These are phyloP conservation scores for Danio jaintianensis DNA, from an alignment of 2,797 vertebrate genomes.

Conservation along the genomic window DNA sequence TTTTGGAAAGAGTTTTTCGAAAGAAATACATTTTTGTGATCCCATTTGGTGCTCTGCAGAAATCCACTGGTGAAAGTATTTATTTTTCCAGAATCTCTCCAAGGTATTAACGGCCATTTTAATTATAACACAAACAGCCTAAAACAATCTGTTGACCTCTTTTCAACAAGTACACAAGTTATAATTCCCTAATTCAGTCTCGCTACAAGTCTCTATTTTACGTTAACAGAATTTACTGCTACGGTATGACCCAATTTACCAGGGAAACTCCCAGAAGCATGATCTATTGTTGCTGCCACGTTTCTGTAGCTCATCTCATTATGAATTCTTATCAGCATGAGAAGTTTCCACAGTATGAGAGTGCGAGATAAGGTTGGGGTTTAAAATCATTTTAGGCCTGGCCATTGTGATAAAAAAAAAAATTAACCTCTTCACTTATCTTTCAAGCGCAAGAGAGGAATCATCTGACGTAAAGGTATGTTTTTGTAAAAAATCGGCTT, in stretches of 20 bases:
- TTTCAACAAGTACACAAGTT: neutral
- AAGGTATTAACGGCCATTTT: neutral
- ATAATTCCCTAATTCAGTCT: neutral
- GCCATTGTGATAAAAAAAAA: conserved; percentile 22
- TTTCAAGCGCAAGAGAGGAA: neutral
- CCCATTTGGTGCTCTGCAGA: neutral
- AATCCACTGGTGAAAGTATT: neutral
- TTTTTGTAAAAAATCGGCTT: neutral
- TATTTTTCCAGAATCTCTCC: neutral
- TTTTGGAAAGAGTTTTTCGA: neutral
- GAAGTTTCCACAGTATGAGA: conserved; percentile 17
- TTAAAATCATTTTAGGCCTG: conserved; percentile 50
- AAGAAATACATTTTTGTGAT: neutral
- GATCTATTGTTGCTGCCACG: conserved; percentile 1
- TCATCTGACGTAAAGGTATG: conserved; percentile 17
- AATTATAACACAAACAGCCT: neutral
- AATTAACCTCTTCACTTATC: conserved; percentile 24
- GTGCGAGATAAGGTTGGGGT: conserved; percentile 33
- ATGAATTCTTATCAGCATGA: conserved; percentile 43
- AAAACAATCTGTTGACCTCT: neutral
- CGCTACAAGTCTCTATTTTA: neutral
- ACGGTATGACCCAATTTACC: neutral
- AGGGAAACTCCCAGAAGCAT: conserved; percentile 17
- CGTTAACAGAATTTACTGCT: conserved; percentile 2
- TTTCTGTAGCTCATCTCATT: conserved; percentile 26